Evolutionary conservation across 2,113 vertebrate genomes (phyloP).

Genomic region (Myiozetetes cayanensis): DNA sequence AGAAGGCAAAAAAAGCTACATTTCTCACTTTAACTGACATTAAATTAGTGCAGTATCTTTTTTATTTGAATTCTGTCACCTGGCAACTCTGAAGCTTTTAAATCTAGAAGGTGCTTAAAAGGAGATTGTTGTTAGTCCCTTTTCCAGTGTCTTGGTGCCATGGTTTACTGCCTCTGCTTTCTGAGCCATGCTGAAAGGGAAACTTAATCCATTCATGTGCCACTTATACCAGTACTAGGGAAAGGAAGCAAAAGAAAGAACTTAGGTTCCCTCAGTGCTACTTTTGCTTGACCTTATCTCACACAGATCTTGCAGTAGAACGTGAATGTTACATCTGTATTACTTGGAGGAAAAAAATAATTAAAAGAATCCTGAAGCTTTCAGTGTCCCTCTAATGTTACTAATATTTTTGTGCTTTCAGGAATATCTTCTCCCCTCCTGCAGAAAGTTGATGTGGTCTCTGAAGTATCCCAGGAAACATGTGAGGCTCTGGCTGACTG

Average conservation of each 20-base stretch:
- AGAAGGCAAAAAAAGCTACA: not conserved
- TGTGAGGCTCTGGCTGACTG: slow-evolving; percentile 81
- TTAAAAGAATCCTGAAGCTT: not conserved
- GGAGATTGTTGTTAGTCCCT: not conserved
- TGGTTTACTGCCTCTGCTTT: not conserved
- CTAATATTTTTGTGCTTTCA: slow-evolving; percentile 46
- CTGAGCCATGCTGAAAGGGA: not conserved
- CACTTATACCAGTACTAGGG: not conserved
- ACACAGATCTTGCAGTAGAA: not conserved
- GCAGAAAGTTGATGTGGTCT: slow-evolving; percentile 85
- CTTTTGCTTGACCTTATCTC: not conserved
- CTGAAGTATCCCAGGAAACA: slow-evolving; percentile 84
- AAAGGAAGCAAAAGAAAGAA: not conserved
- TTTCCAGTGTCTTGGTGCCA: not conserved
- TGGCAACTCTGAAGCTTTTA: not conserved
- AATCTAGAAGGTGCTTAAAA: not conserved
- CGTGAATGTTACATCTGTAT: not conserved
- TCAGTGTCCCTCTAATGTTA: not conserved
- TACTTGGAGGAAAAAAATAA: not conserved
- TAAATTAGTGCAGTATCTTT: not conserved
- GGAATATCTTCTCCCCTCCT: slow-evolving; percentile 76
- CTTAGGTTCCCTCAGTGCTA: not conserved
- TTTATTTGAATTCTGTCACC: not conserved
- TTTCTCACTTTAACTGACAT: not conserved
- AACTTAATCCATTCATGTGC: not conserved